These are phyloP conservation scores for Ceraclea dissimilis DNA, from an alignment of 2,888 invertebrate genomes.

Conservation along the genomic window DNA sequence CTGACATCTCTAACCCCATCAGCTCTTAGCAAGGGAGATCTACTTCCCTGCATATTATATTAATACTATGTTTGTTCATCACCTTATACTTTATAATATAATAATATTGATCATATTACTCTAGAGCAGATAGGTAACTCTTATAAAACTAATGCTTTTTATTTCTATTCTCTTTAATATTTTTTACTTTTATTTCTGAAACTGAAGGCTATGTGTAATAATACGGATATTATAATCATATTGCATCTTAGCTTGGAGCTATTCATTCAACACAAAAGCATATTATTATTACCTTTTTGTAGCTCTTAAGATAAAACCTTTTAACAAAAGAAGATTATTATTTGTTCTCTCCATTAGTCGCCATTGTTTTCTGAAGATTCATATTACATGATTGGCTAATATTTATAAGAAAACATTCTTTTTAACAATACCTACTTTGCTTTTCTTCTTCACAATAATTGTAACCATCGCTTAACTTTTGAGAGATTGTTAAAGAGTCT, in stretches of 20 bases:
- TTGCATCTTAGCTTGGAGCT: background rate
- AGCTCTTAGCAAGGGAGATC: no score
- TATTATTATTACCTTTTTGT: background rate
- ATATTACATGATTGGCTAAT: constrained; percentile 22
- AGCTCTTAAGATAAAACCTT: constrained; percentile 15
- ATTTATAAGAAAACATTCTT: constrained; percentile 4
- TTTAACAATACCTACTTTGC: constrained; percentile 5
- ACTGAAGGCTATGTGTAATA: background rate
- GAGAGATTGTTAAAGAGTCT: no score
- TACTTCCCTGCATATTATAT: no score
- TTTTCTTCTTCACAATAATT: constrained; percentile 1
- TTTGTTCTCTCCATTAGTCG: constrained; percentile 24
- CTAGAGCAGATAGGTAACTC: no score
- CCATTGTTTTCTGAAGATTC: constrained; percentile 22
- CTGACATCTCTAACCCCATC: no score
- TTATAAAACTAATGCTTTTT: no score
- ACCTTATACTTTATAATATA: no score
- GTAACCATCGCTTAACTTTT: no score
- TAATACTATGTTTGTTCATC: no score
- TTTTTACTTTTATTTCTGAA: background rate
- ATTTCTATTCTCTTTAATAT: background rate
- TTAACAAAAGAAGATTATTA: constrained; percentile 18
- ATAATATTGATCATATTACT: no score
- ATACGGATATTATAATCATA: background rate
- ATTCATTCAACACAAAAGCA: background rate